Evolutionary conservation across 2,797 vertebrate species (phyloP).

Genomic region (Thamnophis elegans): DNA sequence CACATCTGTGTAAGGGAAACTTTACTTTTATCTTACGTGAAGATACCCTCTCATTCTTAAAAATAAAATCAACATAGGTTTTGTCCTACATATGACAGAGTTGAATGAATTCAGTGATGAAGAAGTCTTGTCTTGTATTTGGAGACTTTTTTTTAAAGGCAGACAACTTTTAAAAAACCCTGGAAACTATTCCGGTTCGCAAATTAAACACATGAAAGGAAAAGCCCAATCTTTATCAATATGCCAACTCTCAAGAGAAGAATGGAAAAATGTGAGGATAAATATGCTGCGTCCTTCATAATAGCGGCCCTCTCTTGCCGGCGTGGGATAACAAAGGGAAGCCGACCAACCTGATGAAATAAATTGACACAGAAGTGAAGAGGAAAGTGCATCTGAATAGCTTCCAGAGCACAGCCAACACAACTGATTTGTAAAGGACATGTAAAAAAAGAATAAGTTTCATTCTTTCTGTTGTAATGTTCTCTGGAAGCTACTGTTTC

Average conservation of each 20-base stretch:
- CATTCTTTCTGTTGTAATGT: background rate
- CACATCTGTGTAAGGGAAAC: too few relatives aligned
- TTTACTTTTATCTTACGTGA: too few relatives aligned
- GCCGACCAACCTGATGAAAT: background rate
- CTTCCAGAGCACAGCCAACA: background rate
- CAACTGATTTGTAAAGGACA: slow-evolving; percentile 6
- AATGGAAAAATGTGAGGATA: background rate
- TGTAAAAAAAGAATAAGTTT: background rate
- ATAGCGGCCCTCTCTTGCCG: background rate
- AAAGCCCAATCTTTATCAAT: background rate
- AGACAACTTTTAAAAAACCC: background rate
- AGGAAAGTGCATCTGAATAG: background rate
- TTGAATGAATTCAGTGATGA: background rate
- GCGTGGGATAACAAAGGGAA: slow-evolving; percentile 1
- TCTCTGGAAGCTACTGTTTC: background rate
- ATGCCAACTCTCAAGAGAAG: background rate
- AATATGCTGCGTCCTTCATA: background rate
- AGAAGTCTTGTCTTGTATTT: background rate
- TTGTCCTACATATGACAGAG: background rate
- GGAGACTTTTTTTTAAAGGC: background rate
- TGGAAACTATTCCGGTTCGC: background rate
- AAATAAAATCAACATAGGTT: background rate
- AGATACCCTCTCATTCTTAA: background rate
- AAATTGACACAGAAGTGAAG: background rate
- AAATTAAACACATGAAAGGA: background rate